These are phyloP conservation scores for Diglossa brunneiventris DNA, from an alignment of 2,113 vertebrate species.

Conservation along the genomic window DNA sequence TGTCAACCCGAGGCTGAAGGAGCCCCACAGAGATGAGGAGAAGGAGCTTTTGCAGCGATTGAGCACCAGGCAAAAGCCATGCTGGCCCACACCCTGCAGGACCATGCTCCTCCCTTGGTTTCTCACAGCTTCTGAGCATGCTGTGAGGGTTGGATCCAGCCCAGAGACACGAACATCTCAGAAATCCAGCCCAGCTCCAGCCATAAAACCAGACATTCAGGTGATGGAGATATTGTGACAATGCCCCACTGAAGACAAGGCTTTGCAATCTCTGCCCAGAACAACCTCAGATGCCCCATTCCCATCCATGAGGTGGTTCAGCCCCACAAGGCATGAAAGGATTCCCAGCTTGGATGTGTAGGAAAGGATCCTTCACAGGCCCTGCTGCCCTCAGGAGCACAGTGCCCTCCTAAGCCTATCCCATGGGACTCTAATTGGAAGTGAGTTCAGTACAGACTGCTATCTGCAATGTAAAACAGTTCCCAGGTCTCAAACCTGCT, in stretches of 20 bases:
- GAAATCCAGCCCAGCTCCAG: background rate
- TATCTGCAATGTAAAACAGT: background rate
- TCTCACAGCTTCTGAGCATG: background rate
- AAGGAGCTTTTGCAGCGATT: rapidly evolving
- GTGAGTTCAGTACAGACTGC: background rate
- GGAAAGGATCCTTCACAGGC: background rate
- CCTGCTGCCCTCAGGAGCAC: background rate
- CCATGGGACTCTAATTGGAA: background rate
- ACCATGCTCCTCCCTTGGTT: background rate
- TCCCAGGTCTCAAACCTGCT: background rate
- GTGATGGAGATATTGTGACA: background rate
- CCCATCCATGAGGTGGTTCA: background rate
- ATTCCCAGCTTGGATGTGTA: background rate
- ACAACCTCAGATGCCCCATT: background rate
- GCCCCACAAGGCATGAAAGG: background rate
- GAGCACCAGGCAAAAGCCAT: background rate
- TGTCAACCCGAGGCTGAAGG: background rate
- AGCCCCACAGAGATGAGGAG: rapidly evolving
- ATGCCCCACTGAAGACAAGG: background rate
- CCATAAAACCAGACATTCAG: background rate
- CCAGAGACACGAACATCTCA: rapidly evolving
- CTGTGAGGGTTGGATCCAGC: rapidly evolving
- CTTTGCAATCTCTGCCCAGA: background rate
- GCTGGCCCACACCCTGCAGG: rapidly evolving
- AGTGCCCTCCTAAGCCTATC: background rate